These are phyloP conservation scores for Perdita meconis DNA, from an alignment of 2,888 invertebrate genomes.

Conservation along the genomic window DNA sequence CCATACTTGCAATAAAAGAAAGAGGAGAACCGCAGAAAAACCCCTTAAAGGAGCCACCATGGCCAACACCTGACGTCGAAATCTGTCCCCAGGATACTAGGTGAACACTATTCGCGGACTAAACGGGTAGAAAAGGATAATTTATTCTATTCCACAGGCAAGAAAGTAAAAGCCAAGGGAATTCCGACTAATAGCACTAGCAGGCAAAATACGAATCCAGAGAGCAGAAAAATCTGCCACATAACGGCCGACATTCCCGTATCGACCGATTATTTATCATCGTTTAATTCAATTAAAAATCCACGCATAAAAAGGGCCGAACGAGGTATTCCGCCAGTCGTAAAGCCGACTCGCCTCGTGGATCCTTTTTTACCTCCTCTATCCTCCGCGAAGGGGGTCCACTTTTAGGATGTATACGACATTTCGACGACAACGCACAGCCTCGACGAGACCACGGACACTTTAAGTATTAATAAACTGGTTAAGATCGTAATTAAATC, in stretches of 20 bases:
- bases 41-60: neutral
- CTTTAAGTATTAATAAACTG: slow-evolving; percentile 67
- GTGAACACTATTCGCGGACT: neutral
- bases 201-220: slow-evolving; percentile 34
- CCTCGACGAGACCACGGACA: neutral
- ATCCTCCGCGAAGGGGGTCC: slow-evolving; percentile 9
- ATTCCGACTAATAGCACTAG: neutral
- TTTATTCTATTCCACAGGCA: slow-evolving; percentile 13
- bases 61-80: neutral
- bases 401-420: slow-evolving; percentile 47
- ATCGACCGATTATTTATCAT: slow-evolving; percentile 59
- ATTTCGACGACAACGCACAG: slow-evolving; percentile 23
- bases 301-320: slow-evolving; percentile 57
- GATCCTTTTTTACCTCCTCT: slow-evolving; percentile 41
- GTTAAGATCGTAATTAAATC: slow-evolving; percentile 69
- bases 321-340: slow-evolving; percentile 55
- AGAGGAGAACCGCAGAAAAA: neutral
- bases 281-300: slow-evolving; percentile 66
- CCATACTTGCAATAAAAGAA: neutral
- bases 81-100: neutral
- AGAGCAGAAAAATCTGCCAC: slow-evolving; percentile 49
- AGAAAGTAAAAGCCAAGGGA: slow-evolving; percentile 20
- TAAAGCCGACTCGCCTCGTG: slow-evolving; percentile 47
- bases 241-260: slow-evolving; percentile 46
- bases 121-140: neutral